Evolutionary conservation across 2,888 invertebrate species (phyloP), one percentile per base, ranked within the genome.

Genomic region (Lepetodrilus schrolli): DNA sequence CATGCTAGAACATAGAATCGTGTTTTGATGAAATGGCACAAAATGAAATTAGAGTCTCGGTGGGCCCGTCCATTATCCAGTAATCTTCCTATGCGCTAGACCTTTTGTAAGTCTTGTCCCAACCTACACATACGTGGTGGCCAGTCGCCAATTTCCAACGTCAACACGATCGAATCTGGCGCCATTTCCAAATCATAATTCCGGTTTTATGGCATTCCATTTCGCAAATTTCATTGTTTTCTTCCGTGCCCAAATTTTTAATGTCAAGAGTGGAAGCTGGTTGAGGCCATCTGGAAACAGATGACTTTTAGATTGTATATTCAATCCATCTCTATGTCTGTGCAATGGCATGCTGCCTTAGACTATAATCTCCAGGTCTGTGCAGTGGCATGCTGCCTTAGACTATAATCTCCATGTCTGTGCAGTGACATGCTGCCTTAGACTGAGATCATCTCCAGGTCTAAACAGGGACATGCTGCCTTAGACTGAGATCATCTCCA

Each of bases 11-110:
- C 68, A 26, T 23, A 26, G 68, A 68, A 47, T 47, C 47, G 43
- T 30, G 30, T 68, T 68, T 68, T 68, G 68, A 68, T 68, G 68
- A 68, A 68, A 68, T 68, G 68, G 43, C 47, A 68, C 68, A 38
- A 68, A 68, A 68, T 68, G 68, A 68, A 68, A 68, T 68, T 68
- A 68, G 43, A 23, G 68, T 68, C 47, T 68, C 68, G 3, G 20
- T 26, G 30, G 68, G 47, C 30, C 47, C 47, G 43, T 68, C 68
- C 68, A 68, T 68, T 68, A 68, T 26, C 47, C 43, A 21, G 30
- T 23, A 43, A 38, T 47, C 47, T 47, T 23, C 68, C 5, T 26
- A 23, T 17, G 68, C 26, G 47, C 21, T 17, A 26, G 43, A 47
- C 38, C 43, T 68, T 68, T 38, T 68, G 68, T 30, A 26, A 30